These are phyloP conservation scores for Latrodectus hesperus DNA, from an alignment of 2,888 invertebrate species.

Conservation along the genomic window DNA sequence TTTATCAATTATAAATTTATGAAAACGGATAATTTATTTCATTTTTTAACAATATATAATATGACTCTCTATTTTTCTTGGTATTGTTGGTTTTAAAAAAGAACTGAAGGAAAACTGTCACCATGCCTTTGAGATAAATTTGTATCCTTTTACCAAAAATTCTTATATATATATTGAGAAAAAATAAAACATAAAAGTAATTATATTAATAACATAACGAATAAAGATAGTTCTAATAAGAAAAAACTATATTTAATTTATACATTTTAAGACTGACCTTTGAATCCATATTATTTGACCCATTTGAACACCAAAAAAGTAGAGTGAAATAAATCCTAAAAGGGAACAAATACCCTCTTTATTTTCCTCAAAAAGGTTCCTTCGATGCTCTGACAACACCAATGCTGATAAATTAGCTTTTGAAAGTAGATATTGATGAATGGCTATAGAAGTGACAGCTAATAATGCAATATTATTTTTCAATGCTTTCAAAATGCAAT, in stretches of 20 bases:
- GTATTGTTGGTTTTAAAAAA: no score
- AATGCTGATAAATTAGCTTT: slow-evolving; percentile 20
- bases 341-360: slow-evolving; percentile 92
- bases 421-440: slow-evolving; percentile 62
- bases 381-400: slow-evolving; percentile 23
- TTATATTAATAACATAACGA: no score
- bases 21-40: no score
- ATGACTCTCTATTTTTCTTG: no score
- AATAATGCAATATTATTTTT: slow-evolving; percentile 78
- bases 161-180: no score
- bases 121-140: no score
- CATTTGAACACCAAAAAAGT: slow-evolving; percentile 83
- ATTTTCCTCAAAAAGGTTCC: slow-evolving; percentile 78
- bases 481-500: slow-evolving; percentile 79
- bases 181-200: no score
- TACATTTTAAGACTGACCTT: slow-evolving; percentile 64
- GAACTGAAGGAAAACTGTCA: no score
- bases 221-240: neutral
- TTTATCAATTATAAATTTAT: no score
- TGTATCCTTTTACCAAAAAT: no score
- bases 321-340: slow-evolving; percentile 88
- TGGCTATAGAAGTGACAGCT: slow-evolving; percentile 76
- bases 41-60: no score
- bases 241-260: neutral
- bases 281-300: slow-evolving; percentile 78